phyloP scores from a whole-genome alignment of 2,113 vertebrate species.

The Halcyon senegalensis region DNA sequence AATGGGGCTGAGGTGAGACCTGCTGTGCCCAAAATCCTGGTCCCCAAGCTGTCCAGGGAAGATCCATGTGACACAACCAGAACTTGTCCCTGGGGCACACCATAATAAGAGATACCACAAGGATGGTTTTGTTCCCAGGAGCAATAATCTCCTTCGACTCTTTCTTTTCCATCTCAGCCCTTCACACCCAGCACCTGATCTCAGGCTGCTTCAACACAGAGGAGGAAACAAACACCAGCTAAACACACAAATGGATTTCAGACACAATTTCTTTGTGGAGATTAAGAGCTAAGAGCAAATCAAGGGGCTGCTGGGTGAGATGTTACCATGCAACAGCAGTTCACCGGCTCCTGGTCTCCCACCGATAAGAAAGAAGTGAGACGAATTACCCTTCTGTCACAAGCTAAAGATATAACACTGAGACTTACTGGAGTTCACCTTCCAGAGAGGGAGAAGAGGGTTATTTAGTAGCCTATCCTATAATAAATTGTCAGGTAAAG shows the following conservation, averaged over 20 bases:
- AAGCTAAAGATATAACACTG: not conserved
- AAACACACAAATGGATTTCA: not conserved
- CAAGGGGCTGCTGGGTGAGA: not conserved
- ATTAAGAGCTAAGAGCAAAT: slow-evolving; percentile 28
- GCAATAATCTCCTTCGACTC: not conserved
- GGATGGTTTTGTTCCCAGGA: not conserved
- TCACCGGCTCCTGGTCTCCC: not conserved
- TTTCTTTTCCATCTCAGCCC: not conserved
- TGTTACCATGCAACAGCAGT: not conserved
- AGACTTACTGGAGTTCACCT: not conserved
- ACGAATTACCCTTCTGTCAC: not conserved
- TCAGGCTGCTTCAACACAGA: not conserved
- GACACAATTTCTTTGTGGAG: not conserved
- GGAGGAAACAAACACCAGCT: not conserved
- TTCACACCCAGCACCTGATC: not conserved
- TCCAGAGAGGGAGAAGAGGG: not conserved
- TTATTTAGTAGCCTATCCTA: not conserved
- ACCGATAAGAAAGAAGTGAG: not conserved
- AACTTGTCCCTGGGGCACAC: not conserved
- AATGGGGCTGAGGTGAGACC: not conserved
- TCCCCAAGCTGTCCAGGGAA: accelerated
- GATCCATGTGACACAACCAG: not conserved
- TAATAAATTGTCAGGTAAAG: not conserved
- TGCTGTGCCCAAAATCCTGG: not conserved
- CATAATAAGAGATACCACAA: not conserved